Conservation (phyloP, 2,888 invertebrate species). For the Disparrhopalites patrizii region DNA sequence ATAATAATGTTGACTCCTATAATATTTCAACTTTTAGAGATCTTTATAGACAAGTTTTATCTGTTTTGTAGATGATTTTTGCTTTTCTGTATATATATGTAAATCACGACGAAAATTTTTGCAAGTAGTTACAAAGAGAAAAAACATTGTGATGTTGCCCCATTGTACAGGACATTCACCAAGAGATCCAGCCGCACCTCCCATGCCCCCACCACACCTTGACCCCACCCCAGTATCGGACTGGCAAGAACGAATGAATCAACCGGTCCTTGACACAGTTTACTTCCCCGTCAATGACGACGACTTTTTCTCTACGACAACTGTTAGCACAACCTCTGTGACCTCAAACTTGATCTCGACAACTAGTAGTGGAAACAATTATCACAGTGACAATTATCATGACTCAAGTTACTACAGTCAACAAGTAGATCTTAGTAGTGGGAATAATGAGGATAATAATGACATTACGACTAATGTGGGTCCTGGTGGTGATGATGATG, state of each 20-base stretch:
- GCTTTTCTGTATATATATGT: too few relatives aligned
- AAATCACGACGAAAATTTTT: too few relatives aligned
- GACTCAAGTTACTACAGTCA: neutral
- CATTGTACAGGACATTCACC: slow-evolving; percentile 25
- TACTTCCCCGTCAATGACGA: slow-evolving; percentile 35
- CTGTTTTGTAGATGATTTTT: too few relatives aligned
- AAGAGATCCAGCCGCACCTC: slow-evolving; percentile 21
- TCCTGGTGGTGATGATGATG: slow-evolving; percentile 3
- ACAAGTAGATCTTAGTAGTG: neutral
- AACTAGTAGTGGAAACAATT: slow-evolving; percentile 11
- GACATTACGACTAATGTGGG: neutral
- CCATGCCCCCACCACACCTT: slow-evolving; percentile 7
- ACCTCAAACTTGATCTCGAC: neutral
- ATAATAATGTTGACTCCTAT: too few relatives aligned
- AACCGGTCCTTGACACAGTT: slow-evolving; percentile 41
- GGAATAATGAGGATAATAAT: neutral
- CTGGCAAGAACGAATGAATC: slow-evolving; percentile 48
- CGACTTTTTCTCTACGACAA: neutral
- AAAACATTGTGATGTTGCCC: too few relatives aligned
- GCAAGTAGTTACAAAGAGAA: too few relatives aligned
- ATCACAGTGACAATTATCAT: neutral
- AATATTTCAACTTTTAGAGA: too few relatives aligned
- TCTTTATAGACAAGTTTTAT: too few relatives aligned
- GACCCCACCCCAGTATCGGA: slow-evolving; percentile 36
- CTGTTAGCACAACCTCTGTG: neutral